A percentile compares a stretch with the other conserved stretches of the same genome.
Conservation (phyloP, 2,797 vertebrate species). For the Kryptolebias ocellatus region DNA sequence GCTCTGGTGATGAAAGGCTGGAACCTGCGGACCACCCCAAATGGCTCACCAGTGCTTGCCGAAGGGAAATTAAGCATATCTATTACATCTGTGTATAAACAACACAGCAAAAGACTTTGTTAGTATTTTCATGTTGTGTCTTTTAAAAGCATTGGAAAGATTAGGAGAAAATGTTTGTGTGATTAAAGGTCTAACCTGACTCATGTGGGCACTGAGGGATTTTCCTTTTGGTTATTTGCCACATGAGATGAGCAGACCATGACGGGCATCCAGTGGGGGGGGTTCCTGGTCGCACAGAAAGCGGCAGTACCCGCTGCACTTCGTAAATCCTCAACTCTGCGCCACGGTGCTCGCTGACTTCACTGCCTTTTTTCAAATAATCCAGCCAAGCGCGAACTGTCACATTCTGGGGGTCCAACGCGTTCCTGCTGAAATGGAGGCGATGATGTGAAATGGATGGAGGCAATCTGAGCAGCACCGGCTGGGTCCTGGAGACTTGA, state of each 20-base stretch:
- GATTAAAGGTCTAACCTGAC: slow-evolving; percentile 80
- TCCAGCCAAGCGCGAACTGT: slow-evolving; percentile 87
- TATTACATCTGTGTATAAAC: slow-evolving; percentile 74
- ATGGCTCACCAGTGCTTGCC: slow-evolving; percentile 87
- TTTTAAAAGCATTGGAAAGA: not conserved
- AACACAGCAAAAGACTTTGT: slow-evolving; percentile 3
- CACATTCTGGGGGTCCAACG: slow-evolving; percentile 79
- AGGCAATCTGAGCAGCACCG: slow-evolving; percentile 84
- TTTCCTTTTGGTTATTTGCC: slow-evolving; percentile 80
- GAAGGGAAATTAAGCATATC: slow-evolving; percentile 86
- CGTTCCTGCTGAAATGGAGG: slow-evolving; percentile 80
- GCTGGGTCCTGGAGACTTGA: slow-evolving; percentile 70
- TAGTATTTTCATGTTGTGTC: not conserved
- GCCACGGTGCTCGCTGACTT: slow-evolving; percentile 65
- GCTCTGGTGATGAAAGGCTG: slow-evolving; percentile 83
- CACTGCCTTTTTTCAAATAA: slow-evolving; percentile 55
- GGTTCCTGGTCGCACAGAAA: slow-evolving; percentile 81
- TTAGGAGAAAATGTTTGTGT: slow-evolving; percentile 4
- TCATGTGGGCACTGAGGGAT: slow-evolving; percentile 85
- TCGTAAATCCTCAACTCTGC: slow-evolving; percentile 80
- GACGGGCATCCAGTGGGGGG: slow-evolving; percentile 84
- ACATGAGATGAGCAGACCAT: slow-evolving; percentile 86
- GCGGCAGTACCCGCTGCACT: slow-evolving; percentile 79
- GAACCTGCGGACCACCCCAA: slow-evolving; percentile 88
- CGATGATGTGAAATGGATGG: slow-evolving; percentile 84